phyloP scores from a whole-genome alignment of 2,888 invertebrate genomes.

The Craniophora ligustri region DNA sequence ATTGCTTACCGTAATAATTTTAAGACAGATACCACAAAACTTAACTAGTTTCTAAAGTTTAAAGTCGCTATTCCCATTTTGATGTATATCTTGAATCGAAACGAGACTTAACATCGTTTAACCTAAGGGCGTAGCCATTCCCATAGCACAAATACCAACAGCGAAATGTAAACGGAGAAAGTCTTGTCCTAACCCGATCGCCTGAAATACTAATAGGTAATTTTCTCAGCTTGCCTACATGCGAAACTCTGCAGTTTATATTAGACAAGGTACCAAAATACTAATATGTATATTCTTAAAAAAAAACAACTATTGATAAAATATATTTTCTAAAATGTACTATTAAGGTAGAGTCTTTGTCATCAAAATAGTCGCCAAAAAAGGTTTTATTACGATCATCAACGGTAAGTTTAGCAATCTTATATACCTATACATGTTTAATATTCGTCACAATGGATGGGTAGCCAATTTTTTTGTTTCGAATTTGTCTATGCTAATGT shows the following conservation, averaged over 20 bases:
- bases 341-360: too few species aligned
- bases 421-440: too few species aligned
- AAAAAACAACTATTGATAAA: too few species aligned
- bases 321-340: too few species aligned
- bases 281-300: too few species aligned
- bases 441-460: too few species aligned
- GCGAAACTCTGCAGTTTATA: slow-evolving; percentile 48
- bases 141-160: slow-evolving; percentile 81
- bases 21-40: slow-evolving; percentile 1
- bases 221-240: slow-evolving; percentile 55
- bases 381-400: too few species aligned
- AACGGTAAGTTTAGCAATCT: too few species aligned
- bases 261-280: slow-evolving; percentile 1
- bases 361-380: too few species aligned
- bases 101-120: slow-evolving; percentile 66
- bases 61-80: slow-evolving; percentile 25
- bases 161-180: slow-evolving; percentile 83
- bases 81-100: slow-evolving; percentile 59
- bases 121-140: slow-evolving; percentile 73
- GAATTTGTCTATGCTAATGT: too few species aligned
- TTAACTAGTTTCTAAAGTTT: slow-evolving; percentile 6
- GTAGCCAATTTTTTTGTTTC: too few species aligned
- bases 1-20: slow-evolving; percentile 9
- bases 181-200: slow-evolving; percentile 71
- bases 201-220: slow-evolving; percentile 74